Percentiles rank a stretch among this genome's conserved stretches.
Evolutionary conservation across 2,113 vertebrate species (phyloP).

Genomic region (Semicossyphus pulcher): DNA sequence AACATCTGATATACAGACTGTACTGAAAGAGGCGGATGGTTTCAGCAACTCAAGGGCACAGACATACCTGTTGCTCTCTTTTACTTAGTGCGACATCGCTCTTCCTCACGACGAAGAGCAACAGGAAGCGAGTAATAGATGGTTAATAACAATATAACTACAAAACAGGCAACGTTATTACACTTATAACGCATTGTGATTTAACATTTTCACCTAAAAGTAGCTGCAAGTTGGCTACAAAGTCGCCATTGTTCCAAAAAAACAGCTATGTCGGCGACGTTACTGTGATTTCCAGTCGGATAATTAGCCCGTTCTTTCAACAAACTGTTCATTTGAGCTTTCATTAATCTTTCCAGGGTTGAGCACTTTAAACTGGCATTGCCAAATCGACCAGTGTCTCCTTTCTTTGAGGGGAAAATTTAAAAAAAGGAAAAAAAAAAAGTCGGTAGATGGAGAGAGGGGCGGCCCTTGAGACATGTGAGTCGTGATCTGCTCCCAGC

Average conservation of each 20-base stretch:
- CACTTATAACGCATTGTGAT: not conserved
- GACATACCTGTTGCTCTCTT: conserved; percentile 63
- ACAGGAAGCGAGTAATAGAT: not conserved
- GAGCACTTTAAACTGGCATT: not conserved
- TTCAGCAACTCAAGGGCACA: not conserved
- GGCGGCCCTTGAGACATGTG: conserved; percentile 64
- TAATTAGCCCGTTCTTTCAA: not conserved
- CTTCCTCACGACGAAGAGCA: not conserved
- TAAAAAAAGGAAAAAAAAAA: too few species aligned
- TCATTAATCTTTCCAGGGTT: not conserved
- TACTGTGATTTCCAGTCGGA: not conserved
- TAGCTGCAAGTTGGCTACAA: not conserved
- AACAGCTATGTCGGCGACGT: not conserved
- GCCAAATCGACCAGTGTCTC: not conserved
- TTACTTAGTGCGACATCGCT: conserved; percentile 26
- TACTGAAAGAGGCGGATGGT: fast-evolving
- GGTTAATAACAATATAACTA: not conserved
- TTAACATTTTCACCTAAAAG: not conserved
- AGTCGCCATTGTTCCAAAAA: not conserved
- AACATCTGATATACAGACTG: fast-evolving
- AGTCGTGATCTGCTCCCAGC: conserved; percentile 71
- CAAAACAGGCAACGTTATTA: not conserved
- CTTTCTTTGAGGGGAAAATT: conserved; percentile 16
- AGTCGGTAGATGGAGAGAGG: not conserved
- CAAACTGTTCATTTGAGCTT: not conserved